These are phyloP conservation scores for Neomicropteryx cornuta DNA, from an alignment of 1,140 invertebrate species.

Conservation along the genomic window DNA sequence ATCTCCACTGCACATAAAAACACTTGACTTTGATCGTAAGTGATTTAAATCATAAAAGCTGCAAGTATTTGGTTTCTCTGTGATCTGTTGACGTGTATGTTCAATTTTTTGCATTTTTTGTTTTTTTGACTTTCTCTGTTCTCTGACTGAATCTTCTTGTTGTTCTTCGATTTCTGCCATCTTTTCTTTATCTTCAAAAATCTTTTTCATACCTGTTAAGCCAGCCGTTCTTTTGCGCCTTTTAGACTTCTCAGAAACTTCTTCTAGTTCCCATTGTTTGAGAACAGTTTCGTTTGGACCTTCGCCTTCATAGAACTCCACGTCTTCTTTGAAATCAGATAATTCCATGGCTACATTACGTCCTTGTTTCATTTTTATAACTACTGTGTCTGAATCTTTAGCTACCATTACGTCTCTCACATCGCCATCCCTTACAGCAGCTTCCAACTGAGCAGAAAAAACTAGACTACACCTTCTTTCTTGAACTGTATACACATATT, in stretches of 20 bases:
- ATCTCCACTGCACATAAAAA: constrained; percentile 39
- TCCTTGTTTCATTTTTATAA: constrained; percentile 60
- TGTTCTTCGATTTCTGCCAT: constrained; percentile 45
- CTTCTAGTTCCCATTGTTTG: constrained; percentile 46
- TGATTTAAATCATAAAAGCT: constrained; percentile 30
- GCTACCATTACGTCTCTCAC: constrained; percentile 65
- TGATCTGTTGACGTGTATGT: constrained; percentile 27
- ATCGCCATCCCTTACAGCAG: constrained; percentile 63
- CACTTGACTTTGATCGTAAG: constrained; percentile 35
- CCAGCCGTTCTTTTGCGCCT: constrained; percentile 43
- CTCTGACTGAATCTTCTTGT: constrained; percentile 33
- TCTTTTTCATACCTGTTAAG: constrained; percentile 52
- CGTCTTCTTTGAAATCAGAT: constrained; percentile 45
- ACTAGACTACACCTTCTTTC: constrained; percentile 63
- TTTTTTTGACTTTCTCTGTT: constrained; percentile 34
- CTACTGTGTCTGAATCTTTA: constrained; percentile 58
- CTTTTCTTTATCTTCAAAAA: constrained; percentile 67
- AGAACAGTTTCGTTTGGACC: constrained; percentile 50
- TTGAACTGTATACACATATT: constrained; percentile 64
- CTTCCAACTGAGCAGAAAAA: constrained; percentile 62
- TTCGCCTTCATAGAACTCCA: constrained; percentile 52
- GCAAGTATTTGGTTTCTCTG: constrained; percentile 23
- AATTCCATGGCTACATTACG: constrained; percentile 60
- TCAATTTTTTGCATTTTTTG: constrained; percentile 33
- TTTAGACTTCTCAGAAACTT: constrained; percentile 46